Conservation (phyloP, 2,113 vertebrate species). For the Vidua chalybeata region DNA sequence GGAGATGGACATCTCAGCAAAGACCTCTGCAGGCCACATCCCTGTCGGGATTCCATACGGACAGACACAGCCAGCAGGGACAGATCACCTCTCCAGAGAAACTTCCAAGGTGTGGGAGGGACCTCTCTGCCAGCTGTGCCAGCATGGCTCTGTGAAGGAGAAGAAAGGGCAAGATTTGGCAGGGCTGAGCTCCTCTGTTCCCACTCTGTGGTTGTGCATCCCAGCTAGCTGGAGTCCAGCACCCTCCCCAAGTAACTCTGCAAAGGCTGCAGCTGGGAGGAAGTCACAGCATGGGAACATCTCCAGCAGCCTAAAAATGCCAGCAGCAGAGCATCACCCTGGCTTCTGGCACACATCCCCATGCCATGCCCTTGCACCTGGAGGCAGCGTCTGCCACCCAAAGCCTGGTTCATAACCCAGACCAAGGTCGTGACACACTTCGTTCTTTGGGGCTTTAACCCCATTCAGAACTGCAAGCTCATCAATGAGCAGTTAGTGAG, state of each 20-base stretch:
- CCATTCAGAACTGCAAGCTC: not conserved
- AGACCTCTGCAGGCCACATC: not conserved
- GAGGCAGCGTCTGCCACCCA: not conserved
- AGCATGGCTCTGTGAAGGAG: not conserved
- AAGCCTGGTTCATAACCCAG: not conserved
- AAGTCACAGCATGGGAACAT: not conserved
- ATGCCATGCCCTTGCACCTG: not conserved
- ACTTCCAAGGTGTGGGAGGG: not conserved
- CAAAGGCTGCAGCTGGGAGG: slow-evolving; percentile 34
- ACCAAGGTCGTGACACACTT: not conserved
- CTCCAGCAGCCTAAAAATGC: not conserved
- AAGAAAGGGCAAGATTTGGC: not conserved
- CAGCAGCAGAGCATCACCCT: not conserved
- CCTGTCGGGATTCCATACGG: accelerated
- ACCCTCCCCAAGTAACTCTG: not conserved
- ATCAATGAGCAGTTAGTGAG: not conserved
- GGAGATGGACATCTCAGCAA: not conserved
- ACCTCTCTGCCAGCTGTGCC: not conserved
- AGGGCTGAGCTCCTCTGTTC: not conserved
- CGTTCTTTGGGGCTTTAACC: not conserved
- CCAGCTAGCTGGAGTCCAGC: not conserved
- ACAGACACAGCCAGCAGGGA: not conserved
- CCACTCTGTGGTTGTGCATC: accelerated
- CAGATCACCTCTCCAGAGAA: not conserved
- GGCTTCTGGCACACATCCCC: not conserved